phyloP scores from a whole-genome alignment of 2,113 vertebrate genomes.

The Thalassarche chlororhynchos region DNA sequence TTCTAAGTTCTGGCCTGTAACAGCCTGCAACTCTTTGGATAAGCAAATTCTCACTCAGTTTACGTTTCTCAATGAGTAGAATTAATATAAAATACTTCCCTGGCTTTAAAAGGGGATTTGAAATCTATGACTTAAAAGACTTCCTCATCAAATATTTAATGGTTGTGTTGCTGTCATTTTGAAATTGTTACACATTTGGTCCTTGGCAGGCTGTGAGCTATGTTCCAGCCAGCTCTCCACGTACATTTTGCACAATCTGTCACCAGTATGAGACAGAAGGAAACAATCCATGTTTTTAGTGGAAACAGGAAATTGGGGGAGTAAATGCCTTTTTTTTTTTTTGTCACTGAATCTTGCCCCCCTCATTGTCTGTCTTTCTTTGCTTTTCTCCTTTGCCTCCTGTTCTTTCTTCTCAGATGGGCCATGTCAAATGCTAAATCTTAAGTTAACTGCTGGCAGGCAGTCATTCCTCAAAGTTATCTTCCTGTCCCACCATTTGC shows the following conservation, averaged over 20 bases:
- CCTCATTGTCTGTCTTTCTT: background rate
- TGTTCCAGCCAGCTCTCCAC: constrained; percentile 49
- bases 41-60: background rate
- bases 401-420: background rate
- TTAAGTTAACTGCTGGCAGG: background rate
- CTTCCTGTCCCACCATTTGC: background rate
- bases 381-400: background rate
- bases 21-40: background rate
- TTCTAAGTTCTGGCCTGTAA: background rate
- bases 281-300: constrained; percentile 28
- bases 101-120: background rate
- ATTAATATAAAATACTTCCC: background rate
- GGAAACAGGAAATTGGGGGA: constrained; percentile 28
- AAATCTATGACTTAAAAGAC: constrained; percentile 26
- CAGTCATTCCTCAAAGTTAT: background rate
- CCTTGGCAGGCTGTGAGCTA: constrained; percentile 50
- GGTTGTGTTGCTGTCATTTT: constrained; percentile 36
- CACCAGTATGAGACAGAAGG: constrained; percentile 51
- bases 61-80: background rate
- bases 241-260: constrained; percentile 64
- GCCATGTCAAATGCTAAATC: background rate
- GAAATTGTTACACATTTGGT: constrained; percentile 50
- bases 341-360: background rate
- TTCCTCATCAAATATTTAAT: constrained; percentile 39
- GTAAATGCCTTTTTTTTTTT: background rate